phyloP scores from a whole-genome alignment of 2,888 invertebrate genomes.

The Phrixothrix hirtus region DNA sequence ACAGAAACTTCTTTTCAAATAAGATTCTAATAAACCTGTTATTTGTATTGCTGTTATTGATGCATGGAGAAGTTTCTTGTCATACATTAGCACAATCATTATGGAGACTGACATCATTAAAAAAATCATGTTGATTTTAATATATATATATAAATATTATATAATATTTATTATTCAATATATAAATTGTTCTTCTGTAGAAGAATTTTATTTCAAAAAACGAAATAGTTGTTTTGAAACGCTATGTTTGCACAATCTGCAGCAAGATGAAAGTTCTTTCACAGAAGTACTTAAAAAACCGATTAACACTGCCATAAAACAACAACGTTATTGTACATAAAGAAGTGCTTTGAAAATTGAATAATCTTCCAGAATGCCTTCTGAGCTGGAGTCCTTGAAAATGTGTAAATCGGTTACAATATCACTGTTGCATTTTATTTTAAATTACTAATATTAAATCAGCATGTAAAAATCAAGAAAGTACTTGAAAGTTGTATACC shows the following conservation, averaged over 20 bases:
- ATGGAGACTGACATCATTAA: slow-evolving; percentile 26
- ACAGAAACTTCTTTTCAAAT: slow-evolving; percentile 45
- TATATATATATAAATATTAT: slow-evolving; percentile 6
- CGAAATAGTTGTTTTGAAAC: too few relatives aligned
- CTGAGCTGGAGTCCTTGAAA: too few relatives aligned
- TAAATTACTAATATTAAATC: not conserved
- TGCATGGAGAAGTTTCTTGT: slow-evolving; percentile 18
- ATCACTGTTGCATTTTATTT: not conserved
- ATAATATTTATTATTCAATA: slow-evolving; percentile 6
- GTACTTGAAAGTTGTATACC: too few relatives aligned
- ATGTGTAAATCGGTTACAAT: not conserved
- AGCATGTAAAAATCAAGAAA: not conserved
- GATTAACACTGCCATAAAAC: too few relatives aligned
- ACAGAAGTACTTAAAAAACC: too few relatives aligned
- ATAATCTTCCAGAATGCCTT: too few relatives aligned
- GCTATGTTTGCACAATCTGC: too few relatives aligned
- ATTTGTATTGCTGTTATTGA: not conserved
- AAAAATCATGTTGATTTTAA: slow-evolving; percentile 14
- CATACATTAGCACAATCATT: slow-evolving; percentile 28
- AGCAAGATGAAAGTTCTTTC: too few relatives aligned
- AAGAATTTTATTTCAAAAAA: too few relatives aligned
- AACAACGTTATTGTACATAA: too few relatives aligned
- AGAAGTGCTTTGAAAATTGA: too few relatives aligned
- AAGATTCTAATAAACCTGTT: slow-evolving; percentile 30
- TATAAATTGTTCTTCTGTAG: slow-evolving; percentile 8